Evolutionary conservation across 2,888 invertebrate genomes (phyloP).

Genomic region (Parnassius mnemosyne): DNA sequence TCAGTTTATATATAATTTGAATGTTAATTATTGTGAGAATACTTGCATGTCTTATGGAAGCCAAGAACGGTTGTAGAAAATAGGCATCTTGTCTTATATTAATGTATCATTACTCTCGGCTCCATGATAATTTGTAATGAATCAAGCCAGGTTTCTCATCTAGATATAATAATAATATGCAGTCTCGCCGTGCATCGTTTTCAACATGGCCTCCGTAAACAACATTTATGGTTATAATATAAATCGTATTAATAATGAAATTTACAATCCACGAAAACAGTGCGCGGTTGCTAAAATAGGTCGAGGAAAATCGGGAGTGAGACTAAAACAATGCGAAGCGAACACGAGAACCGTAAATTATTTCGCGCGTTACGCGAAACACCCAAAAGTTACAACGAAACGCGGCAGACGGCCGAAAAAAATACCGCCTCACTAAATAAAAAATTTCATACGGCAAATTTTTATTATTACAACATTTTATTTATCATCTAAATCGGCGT

Average conservation of each 20-base stretch:
- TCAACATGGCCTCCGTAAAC: background rate
- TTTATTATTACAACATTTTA: conserved; percentile 72
- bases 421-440: conserved; percentile 41
- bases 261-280: conserved; percentile 3
- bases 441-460: conserved; percentile 42
- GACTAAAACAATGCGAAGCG: conserved; percentile 8
- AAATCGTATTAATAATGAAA: background rate
- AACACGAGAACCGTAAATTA: conserved; percentile 16
- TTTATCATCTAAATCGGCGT: conserved; percentile 80
- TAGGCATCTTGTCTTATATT: too few species aligned
- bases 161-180: too few species aligned
- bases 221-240: background rate
- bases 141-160: too few species aligned
- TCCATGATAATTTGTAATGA: too few species aligned
- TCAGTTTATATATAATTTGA: too few species aligned
- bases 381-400: conserved; percentile 30
- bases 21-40: too few species aligned
- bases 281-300: conserved; percentile 14
- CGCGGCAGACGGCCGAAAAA: conserved; percentile 30
- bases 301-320: conserved; percentile 6
- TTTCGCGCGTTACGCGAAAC: conserved; percentile 31
- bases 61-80: too few species aligned
- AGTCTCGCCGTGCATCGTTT: background rate
- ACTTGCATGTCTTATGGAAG: too few species aligned
- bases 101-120: too few species aligned